Conservation (phyloP, 1,140 invertebrate species). For the Micrasema longulum region DNA sequence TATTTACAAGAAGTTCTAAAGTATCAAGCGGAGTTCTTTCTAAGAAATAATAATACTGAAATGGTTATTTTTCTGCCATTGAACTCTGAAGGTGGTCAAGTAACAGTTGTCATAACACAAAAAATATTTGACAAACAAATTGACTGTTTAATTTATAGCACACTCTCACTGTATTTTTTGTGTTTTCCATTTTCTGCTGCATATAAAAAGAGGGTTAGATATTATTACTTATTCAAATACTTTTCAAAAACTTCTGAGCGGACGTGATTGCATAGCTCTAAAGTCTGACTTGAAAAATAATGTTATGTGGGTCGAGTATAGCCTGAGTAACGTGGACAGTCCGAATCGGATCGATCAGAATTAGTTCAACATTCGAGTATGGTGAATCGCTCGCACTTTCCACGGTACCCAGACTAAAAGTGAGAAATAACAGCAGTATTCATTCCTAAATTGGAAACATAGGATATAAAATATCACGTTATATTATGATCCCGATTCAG, state of each 20-base stretch:
- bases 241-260: slow-evolving; percentile 25
- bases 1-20: too few species aligned
- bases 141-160: slow-evolving; percentile 48
- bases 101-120: slow-evolving; percentile 34
- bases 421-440: slow-evolving; percentile 1
- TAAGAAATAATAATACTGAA: slow-evolving; percentile 1
- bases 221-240: slow-evolving; percentile 20
- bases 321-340: background rate
- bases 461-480: slow-evolving; percentile 19
- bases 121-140: slow-evolving; percentile 55
- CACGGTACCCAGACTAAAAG: background rate
- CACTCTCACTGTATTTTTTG: slow-evolving; percentile 45
- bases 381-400: background rate
- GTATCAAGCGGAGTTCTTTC: background rate
- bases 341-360: too few species aligned
- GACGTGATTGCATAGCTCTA: slow-evolving; percentile 29
- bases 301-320: background rate
- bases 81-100: background rate
- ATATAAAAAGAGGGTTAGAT: slow-evolving; percentile 46
- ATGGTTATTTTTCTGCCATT: slow-evolving; percentile 5
- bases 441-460: slow-evolving; percentile 12
- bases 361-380: background rate
- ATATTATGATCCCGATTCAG: background rate
- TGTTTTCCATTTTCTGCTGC: slow-evolving; percentile 36
- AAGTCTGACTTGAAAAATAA: slow-evolving; percentile 38